Percentiles rank a stretch among this genome's conserved stretches.
Evolutionary conservation across 2,797 vertebrate species (phyloP).

Genomic region (Lepus townsendii): DNA sequence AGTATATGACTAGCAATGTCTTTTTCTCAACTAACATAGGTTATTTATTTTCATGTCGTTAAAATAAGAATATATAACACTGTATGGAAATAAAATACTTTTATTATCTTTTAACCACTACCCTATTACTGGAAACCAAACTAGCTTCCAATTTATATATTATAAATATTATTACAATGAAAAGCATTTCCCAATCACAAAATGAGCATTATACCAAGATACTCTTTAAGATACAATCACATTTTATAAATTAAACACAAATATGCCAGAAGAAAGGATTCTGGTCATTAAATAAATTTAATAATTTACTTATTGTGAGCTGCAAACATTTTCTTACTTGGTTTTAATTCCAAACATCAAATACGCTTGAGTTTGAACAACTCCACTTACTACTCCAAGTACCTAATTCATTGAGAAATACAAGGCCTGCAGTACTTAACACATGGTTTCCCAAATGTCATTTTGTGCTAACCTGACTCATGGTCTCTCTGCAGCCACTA

Average conservation of each 20-base stretch:
- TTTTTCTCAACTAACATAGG: conserved; percentile 15
- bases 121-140: background rate
- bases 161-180: background rate
- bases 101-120: background rate
- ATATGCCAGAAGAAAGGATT: background rate
- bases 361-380: background rate
- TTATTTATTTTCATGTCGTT: background rate
- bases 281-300: background rate
- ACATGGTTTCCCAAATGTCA: background rate
- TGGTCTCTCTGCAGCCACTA: background rate
- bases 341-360: conserved; percentile 25
- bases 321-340: background rate
- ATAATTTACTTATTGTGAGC: background rate
- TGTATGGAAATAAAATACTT: background rate
- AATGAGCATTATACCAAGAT: background rate
- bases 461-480: background rate
- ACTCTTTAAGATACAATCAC: background rate
- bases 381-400: background rate
- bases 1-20: background rate
- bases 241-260: conserved; percentile 21
- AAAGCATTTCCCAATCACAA: background rate
- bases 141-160: background rate
- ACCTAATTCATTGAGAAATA: background rate
- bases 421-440: background rate
- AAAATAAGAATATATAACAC: background rate